These are phyloP conservation scores for Enoplosus armatus DNA, from an alignment of 2,797 vertebrate species.

Conservation along the genomic window DNA sequence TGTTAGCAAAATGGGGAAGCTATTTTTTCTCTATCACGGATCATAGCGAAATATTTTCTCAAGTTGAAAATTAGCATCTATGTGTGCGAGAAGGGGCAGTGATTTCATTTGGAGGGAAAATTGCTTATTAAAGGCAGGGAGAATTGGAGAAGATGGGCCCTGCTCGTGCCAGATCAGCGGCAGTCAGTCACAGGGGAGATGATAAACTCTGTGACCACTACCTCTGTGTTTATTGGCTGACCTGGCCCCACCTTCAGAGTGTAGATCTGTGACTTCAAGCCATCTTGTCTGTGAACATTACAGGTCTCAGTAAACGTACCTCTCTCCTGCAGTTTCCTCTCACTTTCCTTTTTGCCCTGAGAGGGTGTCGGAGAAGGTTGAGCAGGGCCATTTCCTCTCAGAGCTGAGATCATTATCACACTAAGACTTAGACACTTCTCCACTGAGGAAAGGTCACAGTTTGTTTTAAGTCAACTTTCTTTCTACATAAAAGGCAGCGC, in stretches of 20 bases:
- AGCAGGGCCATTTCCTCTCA: slow-evolving; percentile 8
- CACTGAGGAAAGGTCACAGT: background rate
- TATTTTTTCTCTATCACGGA: slow-evolving; percentile 33
- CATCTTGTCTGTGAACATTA: slow-evolving; percentile 15
- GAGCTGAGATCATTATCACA: slow-evolving; percentile 23
- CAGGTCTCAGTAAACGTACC: background rate
- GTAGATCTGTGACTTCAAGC: slow-evolving; percentile 6
- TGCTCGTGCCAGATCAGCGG: slow-evolving; percentile 3
- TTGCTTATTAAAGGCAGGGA: slow-evolving; percentile 41
- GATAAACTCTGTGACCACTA: slow-evolving; percentile 33
- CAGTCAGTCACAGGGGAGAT: slow-evolving; percentile 19
- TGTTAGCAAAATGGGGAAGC: slow-evolving; percentile 39
- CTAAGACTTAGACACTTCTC: background rate
- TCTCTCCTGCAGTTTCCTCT: slow-evolving; percentile 8
- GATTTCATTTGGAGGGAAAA: slow-evolving; percentile 54
- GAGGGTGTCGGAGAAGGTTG: background rate
- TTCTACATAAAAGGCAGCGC: background rate
- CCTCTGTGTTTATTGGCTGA: slow-evolving; percentile 17
- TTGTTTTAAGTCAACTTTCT: background rate
- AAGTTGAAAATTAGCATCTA: slow-evolving; percentile 51
- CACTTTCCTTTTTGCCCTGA: background rate
- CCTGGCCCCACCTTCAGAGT: background rate
- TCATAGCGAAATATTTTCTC: slow-evolving; percentile 40
- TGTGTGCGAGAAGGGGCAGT: slow-evolving; percentile 1
- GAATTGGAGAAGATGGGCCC: slow-evolving; percentile 34